Evolutionary conservation across 2,113 vertebrate genomes (phyloP).

Genomic region (Microcebus jonahi): DNA sequence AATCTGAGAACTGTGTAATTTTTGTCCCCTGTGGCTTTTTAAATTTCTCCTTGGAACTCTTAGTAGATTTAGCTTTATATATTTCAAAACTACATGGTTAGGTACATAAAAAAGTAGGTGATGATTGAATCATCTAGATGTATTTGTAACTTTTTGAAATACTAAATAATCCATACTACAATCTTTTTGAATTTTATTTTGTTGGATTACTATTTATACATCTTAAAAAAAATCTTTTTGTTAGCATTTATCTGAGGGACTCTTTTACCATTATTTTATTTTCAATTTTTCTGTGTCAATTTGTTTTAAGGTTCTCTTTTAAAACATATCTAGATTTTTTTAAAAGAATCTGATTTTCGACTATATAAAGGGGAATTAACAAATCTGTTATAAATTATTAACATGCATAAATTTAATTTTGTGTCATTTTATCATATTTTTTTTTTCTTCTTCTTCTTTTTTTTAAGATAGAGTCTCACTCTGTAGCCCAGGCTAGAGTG

Average conservation of each 20-base stretch:
- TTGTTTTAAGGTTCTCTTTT: conserved; percentile 7
- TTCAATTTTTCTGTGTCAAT: background rate
- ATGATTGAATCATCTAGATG: background rate
- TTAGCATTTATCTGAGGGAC: background rate
- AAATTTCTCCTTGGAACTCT: background rate
- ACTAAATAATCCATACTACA: background rate
- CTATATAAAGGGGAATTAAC: background rate
- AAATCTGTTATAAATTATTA: conserved; percentile 1
- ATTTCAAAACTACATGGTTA: background rate
- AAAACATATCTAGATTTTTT: background rate
- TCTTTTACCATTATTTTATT: background rate
- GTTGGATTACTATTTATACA: background rate
- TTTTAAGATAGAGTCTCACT: no score
- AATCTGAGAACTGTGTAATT: background rate
- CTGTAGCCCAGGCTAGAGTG: no score
- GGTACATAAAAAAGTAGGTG: background rate
- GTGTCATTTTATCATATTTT: background rate
- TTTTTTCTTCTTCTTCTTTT: no score
- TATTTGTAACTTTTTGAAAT: background rate
- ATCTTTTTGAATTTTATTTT: conserved; percentile 33
- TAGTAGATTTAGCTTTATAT: background rate
- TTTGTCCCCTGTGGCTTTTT: background rate
- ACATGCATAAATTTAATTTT: background rate
- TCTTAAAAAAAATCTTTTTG: background rate
- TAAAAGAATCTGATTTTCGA: background rate